Conservation (phyloP, 2,888 invertebrate species). For the Phaonia tiefii region DNA sequence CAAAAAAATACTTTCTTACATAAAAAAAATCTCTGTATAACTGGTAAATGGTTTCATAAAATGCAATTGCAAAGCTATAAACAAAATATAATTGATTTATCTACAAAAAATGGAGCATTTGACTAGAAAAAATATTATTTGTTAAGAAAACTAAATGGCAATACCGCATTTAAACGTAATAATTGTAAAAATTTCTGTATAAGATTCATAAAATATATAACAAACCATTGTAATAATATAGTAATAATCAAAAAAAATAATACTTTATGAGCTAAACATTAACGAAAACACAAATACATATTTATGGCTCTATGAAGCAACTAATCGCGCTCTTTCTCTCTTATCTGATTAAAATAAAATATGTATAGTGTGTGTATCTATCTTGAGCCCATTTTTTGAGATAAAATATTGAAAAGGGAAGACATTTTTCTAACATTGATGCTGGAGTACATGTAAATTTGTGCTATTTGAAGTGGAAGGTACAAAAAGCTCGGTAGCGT, state of each 20-base stretch:
- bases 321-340: no score
- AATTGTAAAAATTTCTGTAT: conserved; percentile 55
- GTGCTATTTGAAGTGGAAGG: no score
- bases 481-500: no score
- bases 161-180: conserved; percentile 39
- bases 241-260: conserved; percentile 62
- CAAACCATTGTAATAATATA: conserved; percentile 52
- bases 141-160: conserved; percentile 21
- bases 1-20: conserved; percentile 55
- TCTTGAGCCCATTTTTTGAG: no score
- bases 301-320: conserved; percentile 16
- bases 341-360: not conserved
- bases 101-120: conserved; percentile 60
- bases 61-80: conserved; percentile 53
- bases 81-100: conserved; percentile 59
- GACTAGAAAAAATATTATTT: conserved; percentile 59
- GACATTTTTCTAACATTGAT: conserved; percentile 23
- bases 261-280: conserved; percentile 66
- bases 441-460: no score
- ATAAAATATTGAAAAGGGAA: conserved; percentile 15
- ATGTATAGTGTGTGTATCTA: no score
- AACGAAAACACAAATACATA: conserved; percentile 43
- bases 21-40: conserved; percentile 46
- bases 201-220: conserved; percentile 51
- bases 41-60: conserved; percentile 51